These are phyloP conservation scores for Leptura quadrifasciata DNA, from an alignment of 2,888 invertebrate species.

Conservation along the genomic window DNA sequence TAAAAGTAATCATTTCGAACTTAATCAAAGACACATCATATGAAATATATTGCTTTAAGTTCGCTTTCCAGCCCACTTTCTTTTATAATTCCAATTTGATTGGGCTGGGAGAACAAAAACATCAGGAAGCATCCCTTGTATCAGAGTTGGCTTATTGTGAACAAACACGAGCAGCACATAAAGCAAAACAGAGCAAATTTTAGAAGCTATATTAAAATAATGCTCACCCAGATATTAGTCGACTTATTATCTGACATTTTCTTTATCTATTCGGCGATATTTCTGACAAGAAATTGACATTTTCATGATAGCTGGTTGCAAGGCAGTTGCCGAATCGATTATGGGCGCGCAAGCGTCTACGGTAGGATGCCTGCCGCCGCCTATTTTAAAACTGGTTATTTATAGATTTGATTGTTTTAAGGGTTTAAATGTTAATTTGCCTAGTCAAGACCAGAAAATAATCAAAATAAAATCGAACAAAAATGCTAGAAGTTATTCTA, in stretches of 20 bases:
- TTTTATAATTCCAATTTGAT: slow-evolving; percentile 13
- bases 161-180: slow-evolving; percentile 24
- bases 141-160: slow-evolving; percentile 17
- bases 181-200: slow-evolving; percentile 37
- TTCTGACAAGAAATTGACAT: slow-evolving; percentile 72
- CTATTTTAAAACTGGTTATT: slow-evolving; percentile 36
- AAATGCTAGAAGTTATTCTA: too few relatives aligned
- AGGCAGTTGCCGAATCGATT: slow-evolving; percentile 65
- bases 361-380: slow-evolving; percentile 48
- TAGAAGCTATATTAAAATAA: slow-evolving; percentile 27
- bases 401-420: slow-evolving; percentile 28
- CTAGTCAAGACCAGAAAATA: neutral
- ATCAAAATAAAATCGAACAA: neutral
- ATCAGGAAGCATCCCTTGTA: slow-evolving; percentile 30
- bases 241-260: slow-evolving; percentile 71
- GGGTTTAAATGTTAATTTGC: slow-evolving; percentile 10
- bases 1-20: neutral
- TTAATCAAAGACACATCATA: neutral
- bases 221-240: slow-evolving; percentile 66
- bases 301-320: slow-evolving; percentile 66
- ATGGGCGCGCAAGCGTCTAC: slow-evolving; percentile 64
- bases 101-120: slow-evolving; percentile 25
- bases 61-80: slow-evolving; percentile 1
- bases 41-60: neutral
- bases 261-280: slow-evolving; percentile 66